phyloP scores from a whole-genome alignment of 2,797 vertebrate species.

The Hyperoplus lanceolatus region DNA sequence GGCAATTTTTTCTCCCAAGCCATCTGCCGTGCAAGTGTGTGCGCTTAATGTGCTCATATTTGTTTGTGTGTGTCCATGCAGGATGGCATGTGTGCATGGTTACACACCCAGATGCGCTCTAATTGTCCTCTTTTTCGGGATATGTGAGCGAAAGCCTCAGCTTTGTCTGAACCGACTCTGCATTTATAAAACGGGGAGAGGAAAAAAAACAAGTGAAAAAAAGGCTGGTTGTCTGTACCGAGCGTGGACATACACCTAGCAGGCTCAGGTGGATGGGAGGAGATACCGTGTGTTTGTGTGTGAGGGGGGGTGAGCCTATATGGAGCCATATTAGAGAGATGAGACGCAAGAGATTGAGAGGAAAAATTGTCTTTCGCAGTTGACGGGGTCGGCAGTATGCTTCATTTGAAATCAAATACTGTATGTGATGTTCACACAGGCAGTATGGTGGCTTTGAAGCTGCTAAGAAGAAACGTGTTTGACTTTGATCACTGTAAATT shows the following conservation, averaged over 20 bases:
- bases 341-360: background rate
- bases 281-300: background rate
- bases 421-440: background rate
- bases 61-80: conserved; percentile 5
- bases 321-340: background rate
- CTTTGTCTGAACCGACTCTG: conserved; percentile 65
- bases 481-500: conserved; percentile 8
- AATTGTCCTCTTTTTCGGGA: conserved; percentile 76
- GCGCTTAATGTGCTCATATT: conserved; percentile 35
- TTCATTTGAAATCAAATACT: conserved; percentile 8
- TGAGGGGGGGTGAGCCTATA: background rate
- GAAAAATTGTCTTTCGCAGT: background rate
- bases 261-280: conserved; percentile 33
- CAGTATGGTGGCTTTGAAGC: background rate
- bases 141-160: conserved; percentile 55
- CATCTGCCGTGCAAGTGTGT: conserved; percentile 78
- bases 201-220: conserved; percentile 17
- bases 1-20: conserved; percentile 73
- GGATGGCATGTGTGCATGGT: conserved; percentile 54
- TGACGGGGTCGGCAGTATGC: background rate
- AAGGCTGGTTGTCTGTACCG: conserved; percentile 15
- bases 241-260: background rate
- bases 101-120: conserved; percentile 73
- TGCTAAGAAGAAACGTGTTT: background rate
- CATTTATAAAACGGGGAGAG: conserved; percentile 11